Conservation (phyloP, 2,113 vertebrate genomes). For the Piprites chloris region DNA sequence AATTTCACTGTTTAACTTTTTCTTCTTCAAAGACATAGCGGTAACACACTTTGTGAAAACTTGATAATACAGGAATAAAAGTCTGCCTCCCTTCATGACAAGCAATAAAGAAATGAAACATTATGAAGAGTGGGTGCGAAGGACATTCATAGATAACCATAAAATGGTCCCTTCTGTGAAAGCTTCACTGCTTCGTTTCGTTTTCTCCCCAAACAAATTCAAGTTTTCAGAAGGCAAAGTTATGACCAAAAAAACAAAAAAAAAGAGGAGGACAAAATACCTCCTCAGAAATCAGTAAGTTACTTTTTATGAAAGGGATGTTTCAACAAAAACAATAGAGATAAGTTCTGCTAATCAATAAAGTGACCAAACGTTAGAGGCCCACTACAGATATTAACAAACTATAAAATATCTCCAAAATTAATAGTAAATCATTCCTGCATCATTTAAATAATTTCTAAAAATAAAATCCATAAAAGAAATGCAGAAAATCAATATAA, state of each 20-base stretch:
- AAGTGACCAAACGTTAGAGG: neutral
- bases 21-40: neutral
- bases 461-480: neutral
- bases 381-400: neutral
- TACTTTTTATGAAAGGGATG: neutral
- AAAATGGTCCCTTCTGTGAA: neutral
- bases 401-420: neutral
- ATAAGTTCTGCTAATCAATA: neutral
- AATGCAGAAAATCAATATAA: neutral
- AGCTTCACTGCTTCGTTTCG: neutral
- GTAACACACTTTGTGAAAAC: neutral
- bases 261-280: neutral
- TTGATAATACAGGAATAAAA: neutral
- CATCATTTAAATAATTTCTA: neutral
- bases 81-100: neutral
- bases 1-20: neutral
- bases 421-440: neutral
- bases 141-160: neutral
- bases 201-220: neutral
- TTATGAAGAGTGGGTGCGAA: neutral
- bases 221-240: neutral
- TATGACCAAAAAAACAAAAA: neutral
- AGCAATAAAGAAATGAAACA: neutral
- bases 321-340: neutral
- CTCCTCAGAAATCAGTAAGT: neutral